Conservation (phyloP, 2,113 vertebrate species). For the Burhinus bistriatus region DNA sequence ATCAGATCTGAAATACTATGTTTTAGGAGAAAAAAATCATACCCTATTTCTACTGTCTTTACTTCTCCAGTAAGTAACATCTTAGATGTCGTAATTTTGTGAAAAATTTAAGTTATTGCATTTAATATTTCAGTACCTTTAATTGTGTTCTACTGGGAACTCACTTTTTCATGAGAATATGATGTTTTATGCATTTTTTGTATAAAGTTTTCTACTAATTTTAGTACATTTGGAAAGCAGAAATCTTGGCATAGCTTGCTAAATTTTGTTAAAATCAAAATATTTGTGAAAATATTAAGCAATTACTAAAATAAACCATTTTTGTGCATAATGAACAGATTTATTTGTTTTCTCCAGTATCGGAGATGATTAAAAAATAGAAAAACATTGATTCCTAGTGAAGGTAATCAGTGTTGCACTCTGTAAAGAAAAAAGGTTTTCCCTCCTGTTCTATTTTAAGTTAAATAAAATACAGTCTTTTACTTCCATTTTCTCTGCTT, state of each 20-base stretch:
- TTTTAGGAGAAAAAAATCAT: not conserved
- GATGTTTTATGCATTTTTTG: not conserved
- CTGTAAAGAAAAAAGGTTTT: not conserved
- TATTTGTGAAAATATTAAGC: conserved; percentile 36
- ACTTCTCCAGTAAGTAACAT: not conserved
- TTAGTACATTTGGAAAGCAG: not conserved
- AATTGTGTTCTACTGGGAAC: not conserved
- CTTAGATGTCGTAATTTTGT: not conserved
- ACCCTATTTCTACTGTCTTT: not conserved
- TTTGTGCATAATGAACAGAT: conserved; percentile 20
- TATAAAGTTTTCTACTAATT: not conserved
- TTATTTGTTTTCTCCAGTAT: conserved; percentile 38
- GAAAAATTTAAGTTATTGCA: not conserved
- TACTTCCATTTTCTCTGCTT: conserved; percentile 16
- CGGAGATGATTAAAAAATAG: conserved; percentile 5
- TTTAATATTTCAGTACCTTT: not conserved
- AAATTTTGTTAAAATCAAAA: conserved; percentile 25
- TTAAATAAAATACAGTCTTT: not conserved
- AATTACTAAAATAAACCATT: not conserved
- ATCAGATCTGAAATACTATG: not conserved
- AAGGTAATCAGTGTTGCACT: not conserved
- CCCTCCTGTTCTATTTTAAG: not conserved
- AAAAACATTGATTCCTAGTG: not conserved
- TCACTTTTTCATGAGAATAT: not conserved
- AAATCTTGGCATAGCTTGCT: not conserved